Conservation (phyloP, 2,797 vertebrate genomes). For the Aeoliscus strigatus region DNA sequence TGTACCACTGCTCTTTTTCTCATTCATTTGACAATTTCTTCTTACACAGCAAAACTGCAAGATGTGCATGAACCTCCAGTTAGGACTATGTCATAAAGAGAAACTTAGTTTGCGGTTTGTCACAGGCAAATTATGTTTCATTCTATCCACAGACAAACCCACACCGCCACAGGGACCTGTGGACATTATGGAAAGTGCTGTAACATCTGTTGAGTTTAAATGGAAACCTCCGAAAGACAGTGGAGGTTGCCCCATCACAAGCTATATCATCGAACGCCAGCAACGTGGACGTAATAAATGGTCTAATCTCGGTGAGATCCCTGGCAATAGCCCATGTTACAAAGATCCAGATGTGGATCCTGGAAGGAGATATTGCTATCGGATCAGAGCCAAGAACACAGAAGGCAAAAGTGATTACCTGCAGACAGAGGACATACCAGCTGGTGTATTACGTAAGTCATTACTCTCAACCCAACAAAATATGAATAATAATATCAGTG, state of each 20-base stretch:
- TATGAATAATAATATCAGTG: constrained; percentile 63
- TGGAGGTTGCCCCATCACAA: constrained; percentile 77
- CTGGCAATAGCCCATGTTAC: constrained; percentile 70
- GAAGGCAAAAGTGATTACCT: constrained; percentile 79
- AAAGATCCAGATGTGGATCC: constrained; percentile 79
- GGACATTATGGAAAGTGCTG: constrained; percentile 75
- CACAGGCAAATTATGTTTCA: too few relatives aligned
- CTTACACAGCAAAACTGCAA: too few relatives aligned
- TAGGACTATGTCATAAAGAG: too few relatives aligned
- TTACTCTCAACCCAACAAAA: too few relatives aligned
- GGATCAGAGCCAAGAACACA: constrained; percentile 76
- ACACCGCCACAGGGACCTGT: constrained; percentile 79
- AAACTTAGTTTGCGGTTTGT: too few relatives aligned
- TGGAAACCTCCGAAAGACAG: constrained; percentile 83
- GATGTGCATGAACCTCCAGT: too few relatives aligned
- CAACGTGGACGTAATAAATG: constrained; percentile 83
- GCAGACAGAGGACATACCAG: constrained; percentile 82
- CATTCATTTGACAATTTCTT: too few relatives aligned
- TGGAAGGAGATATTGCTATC: constrained; percentile 84
- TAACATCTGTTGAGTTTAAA: constrained; percentile 73
- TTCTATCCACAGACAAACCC: constrained; percentile 78
- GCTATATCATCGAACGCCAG: constrained; percentile 81
- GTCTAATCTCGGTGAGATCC: constrained; percentile 81
- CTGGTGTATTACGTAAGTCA: too few relatives aligned
- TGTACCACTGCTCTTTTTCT: too few relatives aligned